Evolutionary conservation across 2,113 vertebrate species (phyloP).

Genomic region (Channa argus): DNA sequence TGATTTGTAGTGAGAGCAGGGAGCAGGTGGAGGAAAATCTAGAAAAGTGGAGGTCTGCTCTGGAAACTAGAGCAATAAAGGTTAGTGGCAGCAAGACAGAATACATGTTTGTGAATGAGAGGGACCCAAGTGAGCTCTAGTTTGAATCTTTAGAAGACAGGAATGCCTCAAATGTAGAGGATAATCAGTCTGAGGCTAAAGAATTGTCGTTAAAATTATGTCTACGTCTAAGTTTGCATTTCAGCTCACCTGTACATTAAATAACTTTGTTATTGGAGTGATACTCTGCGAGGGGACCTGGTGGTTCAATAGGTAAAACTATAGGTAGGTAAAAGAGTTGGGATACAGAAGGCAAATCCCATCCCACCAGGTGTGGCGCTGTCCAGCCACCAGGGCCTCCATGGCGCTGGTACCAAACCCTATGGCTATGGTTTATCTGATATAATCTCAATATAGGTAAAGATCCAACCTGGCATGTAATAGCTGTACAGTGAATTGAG

Average conservation of each 20-base stretch:
- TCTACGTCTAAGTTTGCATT: slow-evolving; percentile 45
- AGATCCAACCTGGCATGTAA: slow-evolving; percentile 71
- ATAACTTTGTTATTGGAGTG: slow-evolving; percentile 14
- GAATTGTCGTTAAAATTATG: slow-evolving; percentile 37
- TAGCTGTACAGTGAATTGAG: slow-evolving; percentile 66
- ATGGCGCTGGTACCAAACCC: no score
- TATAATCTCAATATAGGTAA: slow-evolving; percentile 72
- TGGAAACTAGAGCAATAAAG: no score
- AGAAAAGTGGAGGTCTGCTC: no score
- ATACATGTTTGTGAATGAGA: no score
- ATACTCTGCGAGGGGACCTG: slow-evolving; percentile 40
- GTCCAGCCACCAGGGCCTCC: no score
- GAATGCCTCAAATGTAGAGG: not conserved
- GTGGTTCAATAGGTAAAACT: not conserved
- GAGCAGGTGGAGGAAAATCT: no score
- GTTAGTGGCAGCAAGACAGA: no score
- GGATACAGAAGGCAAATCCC: no score
- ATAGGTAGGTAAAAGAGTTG: no score
- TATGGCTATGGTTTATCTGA: slow-evolving; percentile 50
- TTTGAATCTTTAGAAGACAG: slow-evolving; percentile 1
- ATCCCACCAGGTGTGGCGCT: no score
- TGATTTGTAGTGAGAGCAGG: no score
- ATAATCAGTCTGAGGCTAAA: not conserved
- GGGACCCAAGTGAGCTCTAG: no score
- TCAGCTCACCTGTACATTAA: slow-evolving; percentile 30